A percentile compares a stretch with the other conserved stretches of the same genome.
Conservation (phyloP, 2,113 vertebrate genomes). For the Montifringilla adamsi region DNA sequence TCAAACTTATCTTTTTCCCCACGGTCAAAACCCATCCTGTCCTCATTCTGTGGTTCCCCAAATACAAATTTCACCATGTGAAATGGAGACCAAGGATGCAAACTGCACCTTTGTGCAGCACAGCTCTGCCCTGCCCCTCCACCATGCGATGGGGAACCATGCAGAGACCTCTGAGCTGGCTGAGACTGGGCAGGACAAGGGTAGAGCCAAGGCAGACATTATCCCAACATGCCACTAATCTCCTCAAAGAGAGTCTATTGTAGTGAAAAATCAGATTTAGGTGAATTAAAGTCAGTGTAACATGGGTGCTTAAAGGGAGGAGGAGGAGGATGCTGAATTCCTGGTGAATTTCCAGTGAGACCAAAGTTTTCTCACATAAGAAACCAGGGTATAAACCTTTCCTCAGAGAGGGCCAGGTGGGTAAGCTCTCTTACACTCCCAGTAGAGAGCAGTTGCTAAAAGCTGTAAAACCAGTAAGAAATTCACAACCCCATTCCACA, state of each 20-base stretch:
- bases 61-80: too few relatives aligned
- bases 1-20: background rate
- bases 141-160: accelerated
- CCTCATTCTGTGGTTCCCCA: background rate
- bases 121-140: background rate
- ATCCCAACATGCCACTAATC: background rate
- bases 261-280: background rate
- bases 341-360: background rate
- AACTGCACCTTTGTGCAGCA: background rate
- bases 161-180: background rate
- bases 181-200: background rate
- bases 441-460: background rate
- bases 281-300: background rate
- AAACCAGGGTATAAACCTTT: background rate
- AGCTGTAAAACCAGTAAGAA: background rate
- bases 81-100: background rate
- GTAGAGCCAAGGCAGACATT: background rate
- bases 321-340: background rate
- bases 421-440: background rate
- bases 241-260: background rate
- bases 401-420: background rate
- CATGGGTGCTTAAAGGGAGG: background rate
- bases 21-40: background rate
- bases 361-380: background rate
- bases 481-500: background rate